phyloP scores from a whole-genome alignment of 1,140 invertebrate species.

The Agrilus planipennis region DNA sequence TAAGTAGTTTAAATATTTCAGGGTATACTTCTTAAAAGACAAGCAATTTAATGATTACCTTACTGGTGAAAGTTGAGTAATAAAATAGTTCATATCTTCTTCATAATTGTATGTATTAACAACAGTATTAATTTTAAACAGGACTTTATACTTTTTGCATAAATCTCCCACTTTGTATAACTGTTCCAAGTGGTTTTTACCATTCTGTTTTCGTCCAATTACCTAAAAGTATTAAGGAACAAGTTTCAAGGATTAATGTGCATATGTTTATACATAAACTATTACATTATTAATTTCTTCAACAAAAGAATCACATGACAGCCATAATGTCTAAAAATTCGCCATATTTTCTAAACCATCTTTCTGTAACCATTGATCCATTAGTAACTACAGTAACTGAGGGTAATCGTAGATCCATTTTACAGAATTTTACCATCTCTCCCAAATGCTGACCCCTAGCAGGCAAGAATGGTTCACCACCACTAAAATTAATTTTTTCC shows the following conservation, averaged over 20 bases:
- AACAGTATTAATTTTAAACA: conserved; percentile 42
- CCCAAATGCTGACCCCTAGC: conserved; percentile 28
- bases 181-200: conserved; percentile 33
- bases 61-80: conserved; percentile 33
- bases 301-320: conserved; percentile 36
- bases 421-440: conserved; percentile 34
- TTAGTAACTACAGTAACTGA: conserved; percentile 38
- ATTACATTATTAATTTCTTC: conserved; percentile 32
- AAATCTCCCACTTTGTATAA: conserved; percentile 32
- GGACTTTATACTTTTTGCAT: conserved; percentile 35
- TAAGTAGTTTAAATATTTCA: no score
- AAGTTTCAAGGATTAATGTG: not conserved
- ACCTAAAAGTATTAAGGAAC: conserved; percentile 9
- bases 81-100: conserved; percentile 36
- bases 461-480: conserved; percentile 36
- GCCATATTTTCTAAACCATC: conserved; percentile 33
- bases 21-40: no score
- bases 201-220: conserved; percentile 34
- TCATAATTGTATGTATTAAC: conserved; percentile 38
- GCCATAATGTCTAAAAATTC: conserved; percentile 34
- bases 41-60: no score
- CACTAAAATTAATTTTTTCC: conserved; percentile 38
- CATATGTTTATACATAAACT: not conserved
- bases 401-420: conserved; percentile 25
- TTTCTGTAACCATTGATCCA: conserved; percentile 33